Evolutionary conservation across 2,797 vertebrate species (phyloP).

Genomic region (Melanotaenia nigrans): DNA sequence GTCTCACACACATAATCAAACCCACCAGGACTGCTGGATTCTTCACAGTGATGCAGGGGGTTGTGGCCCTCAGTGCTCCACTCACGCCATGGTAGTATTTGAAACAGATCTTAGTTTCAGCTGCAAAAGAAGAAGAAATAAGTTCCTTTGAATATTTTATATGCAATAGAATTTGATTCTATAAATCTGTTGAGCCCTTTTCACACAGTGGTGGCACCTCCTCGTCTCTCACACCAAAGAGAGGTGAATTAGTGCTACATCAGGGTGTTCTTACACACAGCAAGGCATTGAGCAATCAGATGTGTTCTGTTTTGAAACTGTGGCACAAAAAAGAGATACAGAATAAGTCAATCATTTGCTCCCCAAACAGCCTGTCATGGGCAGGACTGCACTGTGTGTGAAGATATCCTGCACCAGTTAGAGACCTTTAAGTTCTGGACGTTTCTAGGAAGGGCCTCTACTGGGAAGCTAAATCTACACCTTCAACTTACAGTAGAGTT

Average conservation of each 20-base stretch:
- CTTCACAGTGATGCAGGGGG: conserved; percentile 97
- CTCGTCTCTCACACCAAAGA: not conserved
- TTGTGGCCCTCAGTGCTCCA: conserved; percentile 94
- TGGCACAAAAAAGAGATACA: too few relatives aligned
- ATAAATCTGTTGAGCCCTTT: not conserved
- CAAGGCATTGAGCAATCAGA: too few relatives aligned
- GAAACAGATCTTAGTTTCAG: conserved; percentile 98
- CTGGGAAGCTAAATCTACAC: too few relatives aligned
- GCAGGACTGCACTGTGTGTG: too few relatives aligned
- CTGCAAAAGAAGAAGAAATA: conserved; percentile 74
- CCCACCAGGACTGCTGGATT: conserved; percentile 89
- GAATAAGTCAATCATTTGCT: too few relatives aligned
- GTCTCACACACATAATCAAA: not conserved
- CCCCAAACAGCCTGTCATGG: too few relatives aligned
- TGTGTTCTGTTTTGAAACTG: too few relatives aligned
- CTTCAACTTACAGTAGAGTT: too few relatives aligned
- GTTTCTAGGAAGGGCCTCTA: too few relatives aligned
- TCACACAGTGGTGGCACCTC: not conserved
- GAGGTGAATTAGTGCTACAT: not conserved
- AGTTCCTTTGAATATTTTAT: conserved; percentile 5
- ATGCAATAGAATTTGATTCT: not conserved
- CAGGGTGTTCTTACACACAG: not conserved
- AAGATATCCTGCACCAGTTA: too few relatives aligned
- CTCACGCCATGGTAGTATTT: conserved; percentile 98
- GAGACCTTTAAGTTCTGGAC: too few relatives aligned